Conservation (phyloP, 2,888 invertebrate species). For the Thyatira batis region DNA sequence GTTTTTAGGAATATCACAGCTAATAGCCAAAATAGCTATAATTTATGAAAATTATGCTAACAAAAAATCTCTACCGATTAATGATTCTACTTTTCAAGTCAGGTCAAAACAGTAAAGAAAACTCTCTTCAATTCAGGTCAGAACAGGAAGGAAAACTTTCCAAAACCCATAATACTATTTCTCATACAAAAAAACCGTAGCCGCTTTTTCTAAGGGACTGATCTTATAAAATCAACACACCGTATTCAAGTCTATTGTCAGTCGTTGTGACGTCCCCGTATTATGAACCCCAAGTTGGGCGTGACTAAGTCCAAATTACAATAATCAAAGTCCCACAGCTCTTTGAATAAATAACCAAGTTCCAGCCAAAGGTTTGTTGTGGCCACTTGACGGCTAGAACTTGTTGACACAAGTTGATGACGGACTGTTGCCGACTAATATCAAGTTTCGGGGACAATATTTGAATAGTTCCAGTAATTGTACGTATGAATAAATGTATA, state of each 20-base stretch:
- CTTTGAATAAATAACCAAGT: constrained; percentile 32
- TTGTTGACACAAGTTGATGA: constrained; percentile 4
- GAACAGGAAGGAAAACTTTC: no score
- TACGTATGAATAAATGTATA: neutral
- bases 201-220: neutral
- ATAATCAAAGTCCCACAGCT: constrained; percentile 26
- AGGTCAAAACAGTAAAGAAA: no score
- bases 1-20: no score
- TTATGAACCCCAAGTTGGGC: constrained; percentile 1
- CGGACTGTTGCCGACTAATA: neutral
- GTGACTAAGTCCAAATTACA: constrained; percentile 26
- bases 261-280: neutral
- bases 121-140: no score
- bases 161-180: no score
- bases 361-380: constrained; percentile 14
- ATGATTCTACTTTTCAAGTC: no score
- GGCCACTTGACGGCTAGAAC: constrained; percentile 17
- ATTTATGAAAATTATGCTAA: no score
- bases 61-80: no score
- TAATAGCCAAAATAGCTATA: no score
- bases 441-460: neutral
- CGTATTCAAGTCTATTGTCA: neutral
- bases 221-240: neutral
- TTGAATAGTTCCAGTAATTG: neutral
- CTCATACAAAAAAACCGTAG: no score